Base-by-base conservation (phyloP, 2,888 invertebrate species). In the Blera fallax region DNA sequence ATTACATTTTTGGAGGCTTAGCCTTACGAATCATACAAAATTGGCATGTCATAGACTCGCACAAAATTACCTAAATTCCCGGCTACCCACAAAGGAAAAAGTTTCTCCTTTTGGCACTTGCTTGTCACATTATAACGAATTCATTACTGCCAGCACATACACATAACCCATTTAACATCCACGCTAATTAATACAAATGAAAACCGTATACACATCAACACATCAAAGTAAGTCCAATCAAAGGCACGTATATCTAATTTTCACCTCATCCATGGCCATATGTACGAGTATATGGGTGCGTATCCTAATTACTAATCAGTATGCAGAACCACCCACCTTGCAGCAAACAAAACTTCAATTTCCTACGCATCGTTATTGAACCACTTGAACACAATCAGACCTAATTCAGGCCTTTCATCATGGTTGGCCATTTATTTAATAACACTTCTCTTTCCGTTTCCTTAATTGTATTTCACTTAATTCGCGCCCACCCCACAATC, bases 241-340 rank as follows among this genome's bases (percentile, higher is more conserved):
- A 58, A 67, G 58, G 37, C 37, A 76, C 37, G 65, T 67, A 60
- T 8, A 40, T n/a, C 24, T 27, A 56, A 48, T 52, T 58, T 50
- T 27, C 65, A 76, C 65, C 48, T 67, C 29, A 40, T n/a, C n/a
- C 54, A 27, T 2, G 43, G 10, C 14, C 40, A 54, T 21, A 5
- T 27, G 3, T 34, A 24, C 6, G 14, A 11, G 21, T 16, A 29
- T 50, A 29, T n/a, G 40, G 40, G 50, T 54, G 43, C 45, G 56
- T 64, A 27, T 1, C 56, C 56, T 82, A 82, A 82, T 82, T 82
- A 77, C 18, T 45, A 77, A 77, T 77, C 69, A 70, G 58, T 64
- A 70, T 72, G 50, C 43, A 40, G 40, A 21, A 34, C 58, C 64
- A 37, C 60, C 70, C 43, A 27, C 14, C 34, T 64, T 40, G 21